Conservation (phyloP, 2,888 invertebrate genomes). For the Ernsta delagoae region DNA sequence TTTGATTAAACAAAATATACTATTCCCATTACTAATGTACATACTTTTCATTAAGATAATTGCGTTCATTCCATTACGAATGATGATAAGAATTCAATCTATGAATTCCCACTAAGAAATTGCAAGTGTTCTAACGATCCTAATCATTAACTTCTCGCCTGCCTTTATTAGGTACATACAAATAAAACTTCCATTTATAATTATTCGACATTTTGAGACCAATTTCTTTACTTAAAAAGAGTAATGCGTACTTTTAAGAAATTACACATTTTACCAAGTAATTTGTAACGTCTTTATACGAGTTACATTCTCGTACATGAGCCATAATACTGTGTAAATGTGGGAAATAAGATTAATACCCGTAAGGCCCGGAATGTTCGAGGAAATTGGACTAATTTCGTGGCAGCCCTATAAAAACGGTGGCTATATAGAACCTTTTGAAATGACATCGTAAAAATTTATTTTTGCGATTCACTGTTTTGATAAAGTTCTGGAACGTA, state of each 20-base stretch:
- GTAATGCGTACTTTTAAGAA: too few relatives aligned
- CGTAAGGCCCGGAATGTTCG: conserved; percentile 8
- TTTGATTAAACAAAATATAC: not conserved
- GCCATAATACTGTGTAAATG: conserved; percentile 3
- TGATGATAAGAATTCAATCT: too few relatives aligned
- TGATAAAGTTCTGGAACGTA: too few relatives aligned
- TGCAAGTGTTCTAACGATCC: too few relatives aligned
- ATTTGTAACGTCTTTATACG: not conserved
- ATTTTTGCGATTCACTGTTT: conserved; percentile 1
- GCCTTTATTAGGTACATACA: too few relatives aligned
- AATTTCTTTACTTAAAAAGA: too few relatives aligned
- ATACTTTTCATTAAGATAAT: not conserved
- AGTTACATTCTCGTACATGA: not conserved
- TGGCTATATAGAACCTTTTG: not conserved
- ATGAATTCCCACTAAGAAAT: too few relatives aligned
- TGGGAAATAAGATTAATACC: conserved; percentile 11
- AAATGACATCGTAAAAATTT: conserved; percentile 6
- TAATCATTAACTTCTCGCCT: too few relatives aligned
- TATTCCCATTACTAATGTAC: not conserved
- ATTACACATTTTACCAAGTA: not conserved
- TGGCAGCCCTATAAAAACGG: not conserved
- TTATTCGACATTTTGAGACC: too few relatives aligned
- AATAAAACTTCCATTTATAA: too few relatives aligned
- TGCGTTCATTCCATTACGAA: not conserved
- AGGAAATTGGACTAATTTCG: conserved; percentile 18